Evolutionary conservation across 2,797 vertebrate species (phyloP), one percentile per base, ranked within the genome.

Genomic region (Spheniscus humboldti): DNA sequence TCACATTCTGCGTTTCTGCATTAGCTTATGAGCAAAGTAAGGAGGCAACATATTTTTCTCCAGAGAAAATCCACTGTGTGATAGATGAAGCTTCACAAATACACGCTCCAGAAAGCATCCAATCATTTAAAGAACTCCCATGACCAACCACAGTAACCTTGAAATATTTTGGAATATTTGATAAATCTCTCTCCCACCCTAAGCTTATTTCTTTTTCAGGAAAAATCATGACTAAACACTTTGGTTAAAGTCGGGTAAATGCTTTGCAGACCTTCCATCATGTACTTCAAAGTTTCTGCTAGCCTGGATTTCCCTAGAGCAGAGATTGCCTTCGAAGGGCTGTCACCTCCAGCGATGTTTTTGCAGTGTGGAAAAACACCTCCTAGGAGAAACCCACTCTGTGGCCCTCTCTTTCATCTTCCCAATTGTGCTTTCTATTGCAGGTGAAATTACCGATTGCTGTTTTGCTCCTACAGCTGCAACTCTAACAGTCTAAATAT

Each of bases 71-170:
- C 59, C 60, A 94, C 80, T 22, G 28, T 74, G 57, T 97, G 94
- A 97, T 89, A 95, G 94, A 97, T 96, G 90, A 74, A 91, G 67
- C 74, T 93, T 96, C 93, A 96, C 48, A 92, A 91, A 91, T 92
- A 28, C 90, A 92, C 2, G 48, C 67, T 96, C 72, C 83, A 95
- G 93, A 96, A 94, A 91, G 52, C 83, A 96, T 94, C 86, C 90
- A 95, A 97, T 96, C 90, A 80, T 91, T 96, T 96, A 89, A 97
- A 94, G 67, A 96, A 85, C 92, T 96, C 88, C 74, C 64, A 92
- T 7, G 0, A 77, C 48, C 88, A 94, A 28, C 45, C 31, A 60
- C 45, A 72, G 48, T 94, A 94, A 96, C 92, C 92, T 96, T 96
- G 90, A 97, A 94, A 90, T 89, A 94, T 89, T 95, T 93, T 90